Evolutionary conservation across 2,113 vertebrate species (phyloP).

Genomic region (Centropus bengalensis): DNA sequence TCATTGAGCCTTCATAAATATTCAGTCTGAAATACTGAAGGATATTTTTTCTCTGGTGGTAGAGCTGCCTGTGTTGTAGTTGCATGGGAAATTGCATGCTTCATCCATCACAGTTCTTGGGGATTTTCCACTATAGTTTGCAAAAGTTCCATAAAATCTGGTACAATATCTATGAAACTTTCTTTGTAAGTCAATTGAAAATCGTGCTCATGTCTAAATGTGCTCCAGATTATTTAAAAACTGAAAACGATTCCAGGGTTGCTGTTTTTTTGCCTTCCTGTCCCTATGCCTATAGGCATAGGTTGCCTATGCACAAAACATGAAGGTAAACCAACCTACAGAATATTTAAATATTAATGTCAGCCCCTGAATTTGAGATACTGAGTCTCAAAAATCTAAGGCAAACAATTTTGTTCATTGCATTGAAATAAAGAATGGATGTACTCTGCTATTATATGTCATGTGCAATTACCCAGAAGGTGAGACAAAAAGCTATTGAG

Average conservation of each 20-base stretch:
- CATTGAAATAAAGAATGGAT: background rate
- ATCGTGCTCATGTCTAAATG: background rate
- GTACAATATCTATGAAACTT: background rate
- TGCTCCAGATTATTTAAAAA: background rate
- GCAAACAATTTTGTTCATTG: background rate
- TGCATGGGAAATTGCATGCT: background rate
- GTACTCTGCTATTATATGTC: background rate
- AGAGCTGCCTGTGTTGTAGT: background rate
- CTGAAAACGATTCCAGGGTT: background rate
- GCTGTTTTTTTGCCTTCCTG: background rate
- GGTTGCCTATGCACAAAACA: background rate
- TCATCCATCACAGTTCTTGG: background rate
- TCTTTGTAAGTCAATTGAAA: background rate
- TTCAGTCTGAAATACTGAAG: background rate
- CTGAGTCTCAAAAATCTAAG: background rate
- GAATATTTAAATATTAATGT: background rate
- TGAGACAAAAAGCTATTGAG: conserved; percentile 28
- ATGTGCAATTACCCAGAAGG: background rate
- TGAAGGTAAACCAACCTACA: background rate
- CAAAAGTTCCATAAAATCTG: background rate
- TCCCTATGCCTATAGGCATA: background rate
- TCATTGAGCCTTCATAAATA: background rate
- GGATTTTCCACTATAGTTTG: background rate
- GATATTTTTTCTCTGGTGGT: background rate
- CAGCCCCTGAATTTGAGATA: background rate